Evolutionary conservation across 2,113 vertebrate species (phyloP).

Genomic region (Hylia prasina): DNA sequence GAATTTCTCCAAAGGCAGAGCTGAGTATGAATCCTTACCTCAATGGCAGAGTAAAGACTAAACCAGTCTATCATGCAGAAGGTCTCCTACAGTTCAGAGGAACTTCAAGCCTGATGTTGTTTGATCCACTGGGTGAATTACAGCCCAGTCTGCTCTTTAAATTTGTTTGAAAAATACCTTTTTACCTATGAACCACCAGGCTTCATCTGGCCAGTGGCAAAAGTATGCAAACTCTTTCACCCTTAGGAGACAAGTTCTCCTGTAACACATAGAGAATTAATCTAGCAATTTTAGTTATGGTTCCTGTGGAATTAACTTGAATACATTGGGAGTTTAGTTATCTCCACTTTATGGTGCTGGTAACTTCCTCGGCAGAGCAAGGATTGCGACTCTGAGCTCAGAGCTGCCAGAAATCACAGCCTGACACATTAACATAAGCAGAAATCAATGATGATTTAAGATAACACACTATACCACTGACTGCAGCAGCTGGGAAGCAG

Average conservation of each 20-base stretch:
- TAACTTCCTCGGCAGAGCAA: not conserved
- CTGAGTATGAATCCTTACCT: not conserved
- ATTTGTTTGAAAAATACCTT: not conserved
- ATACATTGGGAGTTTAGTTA: not conserved
- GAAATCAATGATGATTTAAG: constrained; percentile 47
- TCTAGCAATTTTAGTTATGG: not conserved
- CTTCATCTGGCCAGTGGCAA: not conserved
- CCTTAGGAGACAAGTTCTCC: not conserved
- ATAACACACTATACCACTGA: not conserved
- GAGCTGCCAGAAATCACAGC: not conserved
- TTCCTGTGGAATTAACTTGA: constrained; percentile 7
- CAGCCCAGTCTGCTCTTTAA: not conserved
- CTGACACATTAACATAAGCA: constrained; percentile 6
- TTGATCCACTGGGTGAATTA: not conserved
- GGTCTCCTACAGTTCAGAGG: not conserved
- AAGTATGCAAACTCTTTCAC: not conserved
- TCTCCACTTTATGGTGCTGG: not conserved
- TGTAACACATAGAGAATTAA: not conserved
- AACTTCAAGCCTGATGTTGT: not conserved
- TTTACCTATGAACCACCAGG: not conserved
- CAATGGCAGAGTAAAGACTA: not conserved
- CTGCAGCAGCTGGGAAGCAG: not conserved
- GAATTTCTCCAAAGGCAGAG: not conserved
- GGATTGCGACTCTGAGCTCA: not conserved
- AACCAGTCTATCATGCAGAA: not conserved